These are phyloP conservation scores for Petaurus breviceps DNA, from an alignment of 2,113 vertebrate genomes.

Conservation along the genomic window DNA sequence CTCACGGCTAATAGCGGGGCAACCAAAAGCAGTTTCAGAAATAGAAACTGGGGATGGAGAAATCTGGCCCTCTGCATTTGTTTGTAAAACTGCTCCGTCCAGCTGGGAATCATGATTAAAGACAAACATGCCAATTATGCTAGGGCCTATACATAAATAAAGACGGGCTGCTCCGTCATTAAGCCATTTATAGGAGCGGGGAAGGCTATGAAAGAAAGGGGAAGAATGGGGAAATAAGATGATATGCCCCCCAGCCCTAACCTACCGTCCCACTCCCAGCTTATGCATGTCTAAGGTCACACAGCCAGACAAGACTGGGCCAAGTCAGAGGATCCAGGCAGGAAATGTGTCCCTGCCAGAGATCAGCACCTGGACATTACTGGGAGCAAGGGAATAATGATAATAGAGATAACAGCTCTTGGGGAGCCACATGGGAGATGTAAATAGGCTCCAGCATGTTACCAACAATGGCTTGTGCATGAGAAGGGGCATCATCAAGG, in stretches of 20 bases:
- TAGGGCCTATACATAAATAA: constrained; percentile 67
- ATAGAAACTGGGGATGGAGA: constrained; percentile 60
- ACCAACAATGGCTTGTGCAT: not conserved
- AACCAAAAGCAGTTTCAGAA: constrained; percentile 57
- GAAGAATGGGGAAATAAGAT: not conserved
- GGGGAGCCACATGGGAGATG: not conserved
- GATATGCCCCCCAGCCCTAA: not conserved
- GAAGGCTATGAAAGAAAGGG: not conserved
- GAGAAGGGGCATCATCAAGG: not conserved
- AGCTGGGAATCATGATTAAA: constrained; percentile 75
- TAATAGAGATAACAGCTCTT: not conserved
- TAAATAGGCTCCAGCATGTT: not conserved
- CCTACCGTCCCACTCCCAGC: not conserved
- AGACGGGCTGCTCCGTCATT: constrained; percentile 62
- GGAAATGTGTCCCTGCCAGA: not conserved
- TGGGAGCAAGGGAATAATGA: not conserved
- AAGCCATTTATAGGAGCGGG: constrained; percentile 57
- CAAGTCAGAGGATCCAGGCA: not conserved
- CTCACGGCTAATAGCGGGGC: constrained; percentile 58
- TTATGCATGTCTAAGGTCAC: not conserved
- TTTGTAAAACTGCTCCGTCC: constrained; percentile 67
- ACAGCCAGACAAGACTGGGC: not conserved
- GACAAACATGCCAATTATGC: constrained; percentile 74
- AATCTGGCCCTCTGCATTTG: constrained; percentile 54
- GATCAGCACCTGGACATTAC: not conserved